phyloP scores from a whole-genome alignment of 2,113 vertebrate genomes.

The Thalassarche chlororhynchos region DNA sequence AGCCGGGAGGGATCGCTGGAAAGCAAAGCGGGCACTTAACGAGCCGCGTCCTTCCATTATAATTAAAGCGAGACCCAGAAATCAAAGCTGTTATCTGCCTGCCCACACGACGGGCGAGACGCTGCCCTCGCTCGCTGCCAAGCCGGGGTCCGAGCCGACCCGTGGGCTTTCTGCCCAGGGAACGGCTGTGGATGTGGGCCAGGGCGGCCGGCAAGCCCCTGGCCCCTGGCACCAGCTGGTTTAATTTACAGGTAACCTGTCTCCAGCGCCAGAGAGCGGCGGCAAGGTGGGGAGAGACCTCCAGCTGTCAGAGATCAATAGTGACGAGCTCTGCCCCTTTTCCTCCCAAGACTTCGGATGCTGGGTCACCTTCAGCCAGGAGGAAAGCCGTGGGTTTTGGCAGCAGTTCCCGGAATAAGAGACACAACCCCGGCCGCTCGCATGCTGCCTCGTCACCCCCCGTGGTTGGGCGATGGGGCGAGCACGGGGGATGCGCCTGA shows the following conservation, averaged over 20 bases:
- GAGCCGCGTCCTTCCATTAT: slow-evolving; percentile 31
- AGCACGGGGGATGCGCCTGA: neutral
- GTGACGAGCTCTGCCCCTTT: neutral
- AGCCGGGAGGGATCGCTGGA: slow-evolving; percentile 21
- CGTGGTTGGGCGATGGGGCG: fast-evolving
- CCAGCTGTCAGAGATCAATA: neutral
- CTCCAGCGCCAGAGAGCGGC: neutral
- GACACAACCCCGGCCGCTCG: neutral
- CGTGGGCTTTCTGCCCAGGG: neutral
- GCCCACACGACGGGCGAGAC: neutral
- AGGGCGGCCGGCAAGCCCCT: neutral
- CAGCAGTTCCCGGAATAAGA: neutral
- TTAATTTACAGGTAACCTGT: neutral
- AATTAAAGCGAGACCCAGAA: slow-evolving; percentile 53
- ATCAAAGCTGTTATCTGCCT: slow-evolving; percentile 32
- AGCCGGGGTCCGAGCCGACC: neutral
- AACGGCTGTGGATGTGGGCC: neutral
- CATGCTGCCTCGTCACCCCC: neutral
- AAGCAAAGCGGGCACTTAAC: slow-evolving; percentile 48
- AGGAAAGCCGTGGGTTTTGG: neutral
- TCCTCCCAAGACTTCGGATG: neutral
- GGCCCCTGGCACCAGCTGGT: neutral
- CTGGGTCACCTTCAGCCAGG: neutral
- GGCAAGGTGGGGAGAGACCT: neutral
- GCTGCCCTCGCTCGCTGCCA: neutral